These are phyloP conservation scores for Cephalopterus ornatus DNA, from an alignment of 2,113 vertebrate species.

Conservation along the genomic window DNA sequence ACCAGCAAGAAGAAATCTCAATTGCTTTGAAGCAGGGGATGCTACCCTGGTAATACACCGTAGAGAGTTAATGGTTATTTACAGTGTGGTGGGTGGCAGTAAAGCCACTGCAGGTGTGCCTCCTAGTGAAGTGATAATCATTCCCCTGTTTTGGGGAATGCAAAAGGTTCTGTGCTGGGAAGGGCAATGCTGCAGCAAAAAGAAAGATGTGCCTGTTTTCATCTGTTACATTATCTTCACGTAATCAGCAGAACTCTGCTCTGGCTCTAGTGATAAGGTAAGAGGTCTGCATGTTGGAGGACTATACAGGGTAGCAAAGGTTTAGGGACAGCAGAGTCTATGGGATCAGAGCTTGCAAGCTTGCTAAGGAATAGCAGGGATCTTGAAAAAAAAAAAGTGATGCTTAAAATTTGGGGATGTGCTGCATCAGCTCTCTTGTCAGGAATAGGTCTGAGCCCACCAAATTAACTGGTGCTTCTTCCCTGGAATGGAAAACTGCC, in stretches of 20 bases:
- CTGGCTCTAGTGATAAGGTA: background rate
- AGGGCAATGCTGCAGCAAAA: background rate
- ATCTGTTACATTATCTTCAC: background rate
- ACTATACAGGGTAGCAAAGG: background rate
- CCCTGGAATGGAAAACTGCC: accelerated
- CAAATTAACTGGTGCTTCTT: background rate
- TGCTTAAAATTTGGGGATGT: background rate
- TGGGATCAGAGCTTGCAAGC: background rate
- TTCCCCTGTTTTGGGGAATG: background rate
- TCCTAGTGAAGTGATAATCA: slow-evolving; percentile 7
- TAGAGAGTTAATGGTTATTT: background rate
- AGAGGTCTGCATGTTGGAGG: background rate
- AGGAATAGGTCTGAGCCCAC: background rate
- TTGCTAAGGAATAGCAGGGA: background rate
- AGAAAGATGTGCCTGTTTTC: background rate
- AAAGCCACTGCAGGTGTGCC: slow-evolving; percentile 12
- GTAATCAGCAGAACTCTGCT: background rate
- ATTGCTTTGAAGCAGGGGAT: background rate
- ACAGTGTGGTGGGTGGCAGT: background rate
- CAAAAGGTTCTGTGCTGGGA: background rate
- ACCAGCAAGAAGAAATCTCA: background rate
- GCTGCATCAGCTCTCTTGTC: background rate
- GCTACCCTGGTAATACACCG: background rate
- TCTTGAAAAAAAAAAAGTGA: background rate
- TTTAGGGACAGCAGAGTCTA: background rate